Evolutionary conservation across 2,888 invertebrate genomes (phyloP).

Genomic region (Callimorpha dominula): DNA sequence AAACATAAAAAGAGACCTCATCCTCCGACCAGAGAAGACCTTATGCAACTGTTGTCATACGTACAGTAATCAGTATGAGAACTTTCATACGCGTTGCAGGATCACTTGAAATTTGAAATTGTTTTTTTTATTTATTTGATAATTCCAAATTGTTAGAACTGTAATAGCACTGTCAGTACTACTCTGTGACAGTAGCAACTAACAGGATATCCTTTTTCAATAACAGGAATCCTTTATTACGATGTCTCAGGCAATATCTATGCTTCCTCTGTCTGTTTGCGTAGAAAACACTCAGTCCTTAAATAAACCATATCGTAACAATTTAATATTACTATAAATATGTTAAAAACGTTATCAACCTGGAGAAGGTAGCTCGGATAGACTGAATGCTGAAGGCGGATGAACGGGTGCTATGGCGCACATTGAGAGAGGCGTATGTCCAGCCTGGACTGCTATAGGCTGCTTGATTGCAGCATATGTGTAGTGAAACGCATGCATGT

Average conservation of each 20-base stretch:
- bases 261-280: not conserved
- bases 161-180: no score
- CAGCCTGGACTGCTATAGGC: no score
- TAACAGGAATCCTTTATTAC: not conserved
- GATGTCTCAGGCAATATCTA: not conserved
- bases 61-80: not conserved
- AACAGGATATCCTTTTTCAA: not conserved
- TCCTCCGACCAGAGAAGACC: no score
- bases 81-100: not conserved
- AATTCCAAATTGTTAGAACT: not conserved
- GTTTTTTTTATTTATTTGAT: not conserved
- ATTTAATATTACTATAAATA: not conserved
- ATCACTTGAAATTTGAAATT: not conserved
- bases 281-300: not conserved
- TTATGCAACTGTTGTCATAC: no score
- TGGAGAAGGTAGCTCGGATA: no score
- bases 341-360: no score
- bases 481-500: no score
- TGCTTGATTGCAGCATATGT: no score
- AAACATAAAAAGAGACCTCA: no score
- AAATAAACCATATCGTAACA: not conserved
- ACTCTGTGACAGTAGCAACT: not conserved
- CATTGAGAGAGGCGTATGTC: no score
- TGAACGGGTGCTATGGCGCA: no score
- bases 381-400: no score